Conservation (phyloP, 2,888 invertebrate genomes). For the Erebia aethiops region DNA sequence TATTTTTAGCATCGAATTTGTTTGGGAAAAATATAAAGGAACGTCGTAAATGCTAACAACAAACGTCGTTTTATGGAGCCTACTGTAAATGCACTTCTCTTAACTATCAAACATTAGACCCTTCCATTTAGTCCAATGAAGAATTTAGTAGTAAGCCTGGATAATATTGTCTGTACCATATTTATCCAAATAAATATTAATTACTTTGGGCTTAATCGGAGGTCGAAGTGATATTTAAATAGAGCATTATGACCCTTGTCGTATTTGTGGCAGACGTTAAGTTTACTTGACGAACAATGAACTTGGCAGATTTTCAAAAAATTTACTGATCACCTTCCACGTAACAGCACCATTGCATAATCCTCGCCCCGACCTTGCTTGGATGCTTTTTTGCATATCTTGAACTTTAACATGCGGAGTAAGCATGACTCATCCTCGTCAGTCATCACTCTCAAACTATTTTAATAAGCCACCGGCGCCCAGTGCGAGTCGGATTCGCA, state of each 20-base stretch:
- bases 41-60: too few species aligned
- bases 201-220: too few species aligned
- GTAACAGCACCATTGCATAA: conserved; percentile 10
- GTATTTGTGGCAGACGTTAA: conserved; percentile 9
- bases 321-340: conserved; percentile 7
- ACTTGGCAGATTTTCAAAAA: conserved; percentile 23
- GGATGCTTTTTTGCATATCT: neutral
- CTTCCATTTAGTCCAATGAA: too few species aligned
- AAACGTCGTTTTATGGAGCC: too few species aligned
- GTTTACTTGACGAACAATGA: conserved; percentile 24
- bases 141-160: too few species aligned
- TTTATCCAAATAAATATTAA: too few species aligned
- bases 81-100: too few species aligned
- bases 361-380: conserved; percentile 7
- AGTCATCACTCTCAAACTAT: neutral
- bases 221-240: conserved; percentile 5
- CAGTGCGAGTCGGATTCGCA: too few species aligned
- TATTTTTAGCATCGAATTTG: too few species aligned
- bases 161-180: neutral
- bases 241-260: neutral
- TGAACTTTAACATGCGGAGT: neutral
- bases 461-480: neutral
- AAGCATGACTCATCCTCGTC: neutral
- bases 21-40: too few species aligned
- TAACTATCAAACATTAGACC: too few species aligned